Evolutionary conservation across 1,140 invertebrate genomes (phyloP).

Genomic region (Danaus melanippus): DNA sequence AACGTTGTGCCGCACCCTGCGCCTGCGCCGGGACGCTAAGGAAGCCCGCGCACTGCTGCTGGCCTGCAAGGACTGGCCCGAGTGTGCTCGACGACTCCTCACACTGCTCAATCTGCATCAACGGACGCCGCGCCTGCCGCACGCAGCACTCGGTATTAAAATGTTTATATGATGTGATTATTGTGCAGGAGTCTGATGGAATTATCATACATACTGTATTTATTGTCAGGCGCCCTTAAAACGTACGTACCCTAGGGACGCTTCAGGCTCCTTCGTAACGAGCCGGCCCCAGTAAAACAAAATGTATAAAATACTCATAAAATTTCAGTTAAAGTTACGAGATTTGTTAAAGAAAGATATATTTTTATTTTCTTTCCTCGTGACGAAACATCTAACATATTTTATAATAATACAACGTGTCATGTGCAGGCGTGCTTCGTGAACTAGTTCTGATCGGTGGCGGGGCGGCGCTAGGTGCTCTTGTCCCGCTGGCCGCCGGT

Average conservation of each 20-base stretch:
- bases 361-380: background rate
- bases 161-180: too few relatives aligned
- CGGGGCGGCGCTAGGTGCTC: slow-evolving; percentile 83
- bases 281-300: too few relatives aligned
- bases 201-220: too few relatives aligned
- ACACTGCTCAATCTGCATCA: slow-evolving; percentile 93
- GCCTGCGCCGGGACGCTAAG: slow-evolving; percentile 76
- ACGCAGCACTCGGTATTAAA: slow-evolving; percentile 79
- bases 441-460: slow-evolving; percentile 89
- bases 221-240: too few relatives aligned
- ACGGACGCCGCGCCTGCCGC: slow-evolving; percentile 84
- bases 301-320: too few relatives aligned
- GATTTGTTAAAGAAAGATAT: background rate
- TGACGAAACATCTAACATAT: too few relatives aligned
- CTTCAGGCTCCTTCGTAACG: too few relatives aligned
- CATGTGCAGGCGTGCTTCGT: slow-evolving; percentile 81
- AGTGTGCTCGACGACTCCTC: slow-evolving; percentile 86
- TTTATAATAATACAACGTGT: too few relatives aligned
- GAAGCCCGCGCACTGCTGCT: slow-evolving; percentile 77
- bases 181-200: too few relatives aligned
- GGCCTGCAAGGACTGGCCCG: slow-evolving; percentile 87
- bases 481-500: slow-evolving; percentile 88
- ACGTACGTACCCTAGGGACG: too few relatives aligned
- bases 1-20: slow-evolving; percentile 80
- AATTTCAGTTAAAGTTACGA: too few relatives aligned